Evolutionary conservation across 2,797 vertebrate genomes (phyloP).

Genomic region (Chelon auratus): DNA sequence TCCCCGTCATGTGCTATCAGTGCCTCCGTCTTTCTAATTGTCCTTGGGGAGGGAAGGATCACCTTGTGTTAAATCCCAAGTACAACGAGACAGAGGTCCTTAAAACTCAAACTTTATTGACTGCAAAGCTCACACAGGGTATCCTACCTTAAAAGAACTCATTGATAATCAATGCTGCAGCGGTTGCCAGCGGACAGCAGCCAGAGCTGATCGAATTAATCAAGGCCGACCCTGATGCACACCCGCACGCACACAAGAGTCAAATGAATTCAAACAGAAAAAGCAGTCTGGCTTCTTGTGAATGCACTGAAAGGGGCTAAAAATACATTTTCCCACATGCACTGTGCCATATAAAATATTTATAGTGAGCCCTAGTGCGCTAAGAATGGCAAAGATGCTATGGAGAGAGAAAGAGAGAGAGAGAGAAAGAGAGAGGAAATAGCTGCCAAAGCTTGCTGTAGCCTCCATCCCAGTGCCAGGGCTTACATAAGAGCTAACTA

Average conservation of each 20-base stretch:
- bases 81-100: neutral
- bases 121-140: conserved; percentile 2
- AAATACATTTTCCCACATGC: conserved; percentile 86
- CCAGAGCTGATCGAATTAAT: conserved; percentile 43
- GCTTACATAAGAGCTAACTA: conserved; percentile 80
- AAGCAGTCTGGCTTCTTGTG: conserved; percentile 52
- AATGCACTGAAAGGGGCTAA: conserved; percentile 74
- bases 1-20: conserved; percentile 3
- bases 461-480: conserved; percentile 58
- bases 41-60: conserved; percentile 41
- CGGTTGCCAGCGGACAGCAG: conserved; percentile 39
- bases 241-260: conserved; percentile 6
- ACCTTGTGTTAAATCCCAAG: conserved; percentile 36
- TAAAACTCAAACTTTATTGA: conserved; percentile 32
- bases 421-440: conserved; percentile 22
- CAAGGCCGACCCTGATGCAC: conserved; percentile 20
- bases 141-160: conserved; percentile 44
- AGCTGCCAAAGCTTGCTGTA: conserved; percentile 60
- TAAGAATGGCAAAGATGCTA: conserved; percentile 78
- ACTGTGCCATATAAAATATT: conserved; percentile 89
- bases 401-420: conserved; percentile 22
- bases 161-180: conserved; percentile 49
- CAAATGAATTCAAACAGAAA: conserved; percentile 40
- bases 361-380: conserved; percentile 83
- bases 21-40: conserved; percentile 26